Conservation (phyloP, 2,113 vertebrate species). For the Ptilorrhoa leucosticta region DNA sequence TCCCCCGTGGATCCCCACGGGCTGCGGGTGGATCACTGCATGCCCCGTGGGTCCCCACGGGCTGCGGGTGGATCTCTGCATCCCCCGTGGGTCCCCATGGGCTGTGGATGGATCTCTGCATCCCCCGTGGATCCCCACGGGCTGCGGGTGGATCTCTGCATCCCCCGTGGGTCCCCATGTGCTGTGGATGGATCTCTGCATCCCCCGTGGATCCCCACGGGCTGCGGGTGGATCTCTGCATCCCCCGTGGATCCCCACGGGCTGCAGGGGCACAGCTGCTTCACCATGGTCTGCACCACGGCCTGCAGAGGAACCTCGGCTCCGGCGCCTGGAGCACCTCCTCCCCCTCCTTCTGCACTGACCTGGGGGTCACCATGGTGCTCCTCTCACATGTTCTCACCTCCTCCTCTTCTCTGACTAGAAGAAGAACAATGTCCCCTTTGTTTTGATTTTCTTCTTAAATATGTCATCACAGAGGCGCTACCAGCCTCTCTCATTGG, state of each 20-base stretch:
- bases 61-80: background rate
- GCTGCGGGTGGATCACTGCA: background rate
- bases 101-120: background rate
- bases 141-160: background rate
- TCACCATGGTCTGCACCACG: background rate
- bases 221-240: background rate
- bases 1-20: background rate
- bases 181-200: background rate
- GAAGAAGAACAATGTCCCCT: background rate
- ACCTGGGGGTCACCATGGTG: background rate
- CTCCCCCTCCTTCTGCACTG: background rate
- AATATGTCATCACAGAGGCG: background rate
- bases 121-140: background rate
- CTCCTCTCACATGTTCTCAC: background rate
- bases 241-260: background rate
- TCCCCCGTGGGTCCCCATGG: background rate
- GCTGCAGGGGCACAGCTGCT: background rate
- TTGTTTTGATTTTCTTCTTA: background rate
- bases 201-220: background rate
- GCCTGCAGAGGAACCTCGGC: background rate
- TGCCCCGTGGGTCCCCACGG: background rate
- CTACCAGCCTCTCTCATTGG: background rate
- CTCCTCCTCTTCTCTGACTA: background rate
- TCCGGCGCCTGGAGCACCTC: rapidly evolving
- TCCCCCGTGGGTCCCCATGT: background rate